Conservation (phyloP, 2,888 invertebrate genomes). For the Phania funesta region DNA sequence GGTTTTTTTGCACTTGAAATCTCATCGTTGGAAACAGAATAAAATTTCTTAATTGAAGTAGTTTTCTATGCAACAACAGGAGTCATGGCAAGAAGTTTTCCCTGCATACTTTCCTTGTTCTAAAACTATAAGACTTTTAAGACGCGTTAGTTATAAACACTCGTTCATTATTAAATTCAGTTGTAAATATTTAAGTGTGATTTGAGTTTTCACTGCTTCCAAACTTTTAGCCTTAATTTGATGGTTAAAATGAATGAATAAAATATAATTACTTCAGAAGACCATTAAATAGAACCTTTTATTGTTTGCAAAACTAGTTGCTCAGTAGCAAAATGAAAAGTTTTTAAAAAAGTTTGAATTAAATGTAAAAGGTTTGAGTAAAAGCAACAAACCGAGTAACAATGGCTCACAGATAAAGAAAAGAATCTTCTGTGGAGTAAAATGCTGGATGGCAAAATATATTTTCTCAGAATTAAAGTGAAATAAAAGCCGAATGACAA, state of each 20-base stretch:
- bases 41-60: conserved; percentile 64
- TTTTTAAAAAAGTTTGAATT: background rate
- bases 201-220: background rate
- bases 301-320: background rate
- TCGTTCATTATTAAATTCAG: background rate
- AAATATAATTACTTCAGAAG: conserved; percentile 50
- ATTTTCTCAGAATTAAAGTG: no score
- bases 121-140: background rate
- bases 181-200: conserved; percentile 33
- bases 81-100: conserved; percentile 28
- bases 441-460: no score
- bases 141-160: background rate
- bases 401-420: background rate
- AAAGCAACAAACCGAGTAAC: conserved; percentile 17
- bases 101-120: conserved; percentile 19
- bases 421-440: background rate
- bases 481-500: no score
- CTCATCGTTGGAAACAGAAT: conserved; percentile 52
- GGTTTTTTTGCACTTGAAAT: conserved; percentile 57
- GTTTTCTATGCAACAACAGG: conserved; percentile 21
- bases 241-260: conserved; percentile 50
- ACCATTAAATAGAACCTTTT: conserved; percentile 40
- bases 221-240: conserved; percentile 47
- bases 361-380: background rate
- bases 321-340: conserved; percentile 19